Base-by-base conservation (phyloP, 2,113 vertebrate genomes). In the Brachyistius frenatus region DNA sequence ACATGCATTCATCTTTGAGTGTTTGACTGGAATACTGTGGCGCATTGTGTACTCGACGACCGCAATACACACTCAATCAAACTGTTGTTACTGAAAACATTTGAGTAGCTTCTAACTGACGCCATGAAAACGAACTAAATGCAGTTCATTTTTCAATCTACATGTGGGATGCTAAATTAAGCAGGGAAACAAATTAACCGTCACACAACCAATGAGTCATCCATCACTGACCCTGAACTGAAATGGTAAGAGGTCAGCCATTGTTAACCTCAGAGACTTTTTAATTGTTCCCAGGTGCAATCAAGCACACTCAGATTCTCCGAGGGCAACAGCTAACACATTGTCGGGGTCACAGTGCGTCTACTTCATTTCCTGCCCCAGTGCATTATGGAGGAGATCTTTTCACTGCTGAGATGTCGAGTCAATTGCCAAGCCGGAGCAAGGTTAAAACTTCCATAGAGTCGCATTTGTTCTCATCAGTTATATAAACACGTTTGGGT, bases 231-330 rank as follows among this genome's bases (percentile, higher is more conserved):
- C 78, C 83, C 58, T 1, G 5, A 63, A 54, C 60, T 75, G 39
- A 68, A 56, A 73, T 74, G 82, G 66, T 30, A 46, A 54, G 3
- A 78, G 91, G 84, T 90, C 87, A 46, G 8, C 44, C 50, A 33
- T 69, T 74, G 65, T 91, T 91, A 90, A 93, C 90, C 87, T 81
- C 49, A 74, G 78, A 65, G 75, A 54, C 62, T 87, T 71, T 87
- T 71, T 87, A 89, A 93, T 86, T 88, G 86, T 78, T 89, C 85
- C 86, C 90, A 89, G 84, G 71, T 86, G 87, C 81, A 76, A 85
- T 84, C 82, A 67, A 61, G 31, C 67, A 11, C 65, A 13, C 36
- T 73, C 23, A 10, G 53, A 52, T 62, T 60, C 79, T 87, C 78
- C 0, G 54, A 53, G 80, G 71, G 73, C 67, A 47, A 30, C 57